These are phyloP conservation scores for Trypoxylon attenuatum DNA, from an alignment of 2,888 invertebrate genomes.

Conservation along the genomic window DNA sequence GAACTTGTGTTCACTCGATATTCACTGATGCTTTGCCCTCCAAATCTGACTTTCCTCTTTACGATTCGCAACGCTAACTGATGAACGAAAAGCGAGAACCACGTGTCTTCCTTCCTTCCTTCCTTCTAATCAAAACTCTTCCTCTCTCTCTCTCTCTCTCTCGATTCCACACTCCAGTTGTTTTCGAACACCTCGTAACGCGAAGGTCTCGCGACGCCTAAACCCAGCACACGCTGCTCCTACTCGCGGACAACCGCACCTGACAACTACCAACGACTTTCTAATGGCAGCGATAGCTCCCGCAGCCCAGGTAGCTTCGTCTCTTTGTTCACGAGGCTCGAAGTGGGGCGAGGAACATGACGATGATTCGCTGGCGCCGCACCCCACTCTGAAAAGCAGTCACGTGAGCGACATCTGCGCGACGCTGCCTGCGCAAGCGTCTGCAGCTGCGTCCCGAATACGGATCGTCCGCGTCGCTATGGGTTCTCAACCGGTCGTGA, in stretches of 20 bases:
- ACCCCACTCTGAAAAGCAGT: slow-evolving; percentile 14
- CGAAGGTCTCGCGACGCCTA: slow-evolving; percentile 24
- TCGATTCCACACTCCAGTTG: slow-evolving; percentile 17
- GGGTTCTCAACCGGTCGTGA: slow-evolving; percentile 39
- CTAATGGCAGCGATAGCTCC: slow-evolving; percentile 62
- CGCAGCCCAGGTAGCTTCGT: slow-evolving; percentile 59
- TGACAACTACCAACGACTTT: slow-evolving; percentile 66
- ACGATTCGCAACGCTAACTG: slow-evolving; percentile 6
- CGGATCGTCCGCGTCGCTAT: slow-evolving; percentile 38
- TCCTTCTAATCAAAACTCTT: background rate
- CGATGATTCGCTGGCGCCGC: slow-evolving; percentile 42
- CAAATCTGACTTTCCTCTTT: slow-evolving; percentile 25
- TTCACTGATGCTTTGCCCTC: background rate
- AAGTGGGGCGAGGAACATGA: slow-evolving; percentile 42
- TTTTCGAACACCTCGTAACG: slow-evolving; percentile 14
- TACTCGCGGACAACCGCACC: slow-evolving; percentile 48
- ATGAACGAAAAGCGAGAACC: slow-evolving; percentile 13
- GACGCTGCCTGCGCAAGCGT: slow-evolving; percentile 23
- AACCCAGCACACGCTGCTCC: slow-evolving; percentile 30
- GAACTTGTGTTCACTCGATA: background rate
- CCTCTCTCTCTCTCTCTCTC: slow-evolving; percentile 3
- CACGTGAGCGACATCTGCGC: slow-evolving; percentile 48
- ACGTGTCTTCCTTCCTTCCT: background rate
- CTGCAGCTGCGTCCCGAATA: slow-evolving; percentile 57
- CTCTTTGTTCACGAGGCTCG: slow-evolving; percentile 64